phyloP scores from a whole-genome alignment of 2,797 vertebrate species.

The Discoglossus pictus region DNA sequence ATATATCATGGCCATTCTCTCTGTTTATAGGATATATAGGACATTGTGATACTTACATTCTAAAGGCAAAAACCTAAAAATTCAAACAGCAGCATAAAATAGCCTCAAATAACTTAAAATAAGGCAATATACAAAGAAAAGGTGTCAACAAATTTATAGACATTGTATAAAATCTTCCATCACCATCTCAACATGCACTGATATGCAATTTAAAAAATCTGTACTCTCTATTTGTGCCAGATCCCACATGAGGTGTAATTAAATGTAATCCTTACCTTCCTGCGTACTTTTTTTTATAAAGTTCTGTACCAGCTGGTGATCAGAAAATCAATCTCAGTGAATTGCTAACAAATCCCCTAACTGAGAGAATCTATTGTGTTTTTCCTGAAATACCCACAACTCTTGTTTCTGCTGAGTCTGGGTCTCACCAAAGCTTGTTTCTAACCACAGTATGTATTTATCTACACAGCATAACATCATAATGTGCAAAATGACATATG shows the following conservation, averaged over 20 bases:
- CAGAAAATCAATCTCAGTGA: slow-evolving; percentile 54
- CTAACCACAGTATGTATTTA: slow-evolving; percentile 50
- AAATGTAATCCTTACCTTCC: slow-evolving; percentile 47
- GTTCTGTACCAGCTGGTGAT: slow-evolving; percentile 50
- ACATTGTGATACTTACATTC: no score
- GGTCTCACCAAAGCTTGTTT: slow-evolving; percentile 58
- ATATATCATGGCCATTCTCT: no score
- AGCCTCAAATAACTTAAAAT: no score
- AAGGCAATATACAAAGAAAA: no score
- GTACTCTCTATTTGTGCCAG: background rate
- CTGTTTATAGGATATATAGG: no score
- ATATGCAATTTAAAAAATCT: background rate
- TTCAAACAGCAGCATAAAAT: no score
- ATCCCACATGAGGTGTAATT: slow-evolving; percentile 56
- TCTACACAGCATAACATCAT: slow-evolving; percentile 8
- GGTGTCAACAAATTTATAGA: no score
- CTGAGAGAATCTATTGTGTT: slow-evolving; percentile 24
- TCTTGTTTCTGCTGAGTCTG: slow-evolving; percentile 54
- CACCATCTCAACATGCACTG: background rate
- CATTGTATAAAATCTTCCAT: no score
- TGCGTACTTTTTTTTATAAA: slow-evolving; percentile 35
- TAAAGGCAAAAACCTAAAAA: no score
- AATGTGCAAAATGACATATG: background rate
- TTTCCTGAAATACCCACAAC: slow-evolving; percentile 50
- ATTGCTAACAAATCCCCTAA: slow-evolving; percentile 53